These are phyloP conservation scores for Falco novaeseelandiae DNA, from an alignment of 2,797 vertebrate genomes.

Conservation along the genomic window DNA sequence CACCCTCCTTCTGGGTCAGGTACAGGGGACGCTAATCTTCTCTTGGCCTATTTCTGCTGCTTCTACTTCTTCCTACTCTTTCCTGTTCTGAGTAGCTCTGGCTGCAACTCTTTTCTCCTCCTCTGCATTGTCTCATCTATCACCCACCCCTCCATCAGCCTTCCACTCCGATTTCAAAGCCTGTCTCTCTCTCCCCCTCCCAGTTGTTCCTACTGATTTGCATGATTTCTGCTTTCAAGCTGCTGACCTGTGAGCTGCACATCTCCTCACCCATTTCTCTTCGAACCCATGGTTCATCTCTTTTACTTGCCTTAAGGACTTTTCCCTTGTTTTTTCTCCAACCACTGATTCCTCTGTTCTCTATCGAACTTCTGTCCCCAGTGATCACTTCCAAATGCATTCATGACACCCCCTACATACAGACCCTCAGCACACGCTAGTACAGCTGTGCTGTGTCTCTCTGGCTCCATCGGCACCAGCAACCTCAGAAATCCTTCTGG, in stretches of 20 bases:
- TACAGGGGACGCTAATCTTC: neutral
- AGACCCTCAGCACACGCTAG: neutral
- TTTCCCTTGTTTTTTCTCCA: neutral
- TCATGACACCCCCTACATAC: fast-evolving
- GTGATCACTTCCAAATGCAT: neutral
- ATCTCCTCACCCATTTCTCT: neutral
- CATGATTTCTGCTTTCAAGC: slow-evolving; percentile 10
- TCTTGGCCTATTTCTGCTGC: slow-evolving; percentile 14
- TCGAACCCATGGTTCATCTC: neutral
- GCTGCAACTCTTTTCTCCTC: neutral
- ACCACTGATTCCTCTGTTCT: neutral
- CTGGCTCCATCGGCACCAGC: neutral
- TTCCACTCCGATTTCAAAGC: slow-evolving; percentile 8
- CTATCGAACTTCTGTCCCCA: neutral
- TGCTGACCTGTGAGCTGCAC: neutral
- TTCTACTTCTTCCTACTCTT: slow-evolving; percentile 49
- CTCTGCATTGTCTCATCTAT: slow-evolving; percentile 41
- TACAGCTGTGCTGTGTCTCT: neutral
- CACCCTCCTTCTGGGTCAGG: slow-evolving; percentile 26
- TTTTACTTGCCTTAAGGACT: neutral
- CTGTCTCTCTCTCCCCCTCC: neutral
- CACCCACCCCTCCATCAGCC: slow-evolving; percentile 9
- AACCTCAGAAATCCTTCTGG: neutral
- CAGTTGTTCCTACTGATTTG: neutral
- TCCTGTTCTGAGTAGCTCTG: slow-evolving; percentile 10